phyloP scores from a whole-genome alignment of 2,113 vertebrate species.

The Tichodroma muraria region DNA sequence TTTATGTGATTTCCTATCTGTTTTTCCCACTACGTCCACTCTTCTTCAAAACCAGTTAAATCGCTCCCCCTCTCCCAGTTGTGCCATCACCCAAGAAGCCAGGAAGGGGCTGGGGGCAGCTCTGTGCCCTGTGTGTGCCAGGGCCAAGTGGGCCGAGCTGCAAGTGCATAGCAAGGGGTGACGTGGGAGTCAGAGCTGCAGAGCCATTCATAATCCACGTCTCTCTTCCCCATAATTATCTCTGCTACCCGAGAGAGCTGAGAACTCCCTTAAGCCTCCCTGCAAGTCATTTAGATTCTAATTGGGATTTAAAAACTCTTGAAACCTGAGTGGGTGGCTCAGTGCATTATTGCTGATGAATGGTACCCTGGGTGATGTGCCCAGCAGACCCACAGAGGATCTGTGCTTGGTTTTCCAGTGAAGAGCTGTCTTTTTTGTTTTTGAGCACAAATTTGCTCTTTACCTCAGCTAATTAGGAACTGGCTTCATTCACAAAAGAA shows the following conservation, averaged over 20 bases:
- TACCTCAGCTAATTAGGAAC: conserved; percentile 18
- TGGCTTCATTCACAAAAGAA: neutral
- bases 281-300: conserved; percentile 41
- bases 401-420: neutral
- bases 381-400: conserved; percentile 15
- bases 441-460: neutral
- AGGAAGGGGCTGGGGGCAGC: neutral
- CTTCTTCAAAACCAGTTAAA: neutral
- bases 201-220: neutral
- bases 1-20: neutral
- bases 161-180: neutral
- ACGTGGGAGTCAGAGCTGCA: neutral
- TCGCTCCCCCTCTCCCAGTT: neutral
- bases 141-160: neutral
- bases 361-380: conserved; percentile 9
- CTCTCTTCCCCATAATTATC: conserved; percentile 13
- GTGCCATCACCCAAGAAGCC: neutral
- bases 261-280: conserved; percentile 30
- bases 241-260: neutral
- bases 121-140: neutral
- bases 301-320: conserved; percentile 47
- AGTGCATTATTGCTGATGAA: conserved; percentile 24
- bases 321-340: conserved; percentile 48
- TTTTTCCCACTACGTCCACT: neutral
- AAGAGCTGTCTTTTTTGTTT: neutral